Percentiles rank a stretch among this genome's conserved stretches.
These are phyloP conservation scores for Chrysoperla carnea DNA, from an alignment of 1,140 invertebrate species.

Conservation along the genomic window DNA sequence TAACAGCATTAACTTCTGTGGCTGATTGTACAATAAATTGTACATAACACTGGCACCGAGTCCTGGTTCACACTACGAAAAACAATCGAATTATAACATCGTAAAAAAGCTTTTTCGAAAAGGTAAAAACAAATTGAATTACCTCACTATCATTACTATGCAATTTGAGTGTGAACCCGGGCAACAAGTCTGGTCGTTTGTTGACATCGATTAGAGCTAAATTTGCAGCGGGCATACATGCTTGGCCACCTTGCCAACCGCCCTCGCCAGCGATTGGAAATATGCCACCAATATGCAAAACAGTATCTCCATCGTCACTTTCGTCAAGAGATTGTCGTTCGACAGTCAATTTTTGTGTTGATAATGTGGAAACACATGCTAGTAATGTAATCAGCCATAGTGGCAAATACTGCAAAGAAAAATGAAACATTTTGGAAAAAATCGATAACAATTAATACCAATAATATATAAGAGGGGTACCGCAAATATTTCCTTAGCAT, in stretches of 20 bases:
- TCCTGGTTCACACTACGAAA: constrained; percentile 88
- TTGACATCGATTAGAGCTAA: constrained; percentile 95
- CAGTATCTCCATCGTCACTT: constrained; percentile 35
- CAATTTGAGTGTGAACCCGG: constrained; percentile 78
- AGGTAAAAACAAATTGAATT: constrained; percentile 14
- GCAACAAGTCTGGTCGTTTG: constrained; percentile 68
- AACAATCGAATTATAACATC: constrained; percentile 3
- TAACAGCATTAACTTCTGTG: constrained; percentile 88
- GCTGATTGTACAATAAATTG: constrained; percentile 90
- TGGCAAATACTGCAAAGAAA: constrained; percentile 18
- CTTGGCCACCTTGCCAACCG: constrained; percentile 90
- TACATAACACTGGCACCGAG: constrained; percentile 96
- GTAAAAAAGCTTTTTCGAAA: neutral
- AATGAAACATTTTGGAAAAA: too few relatives aligned
- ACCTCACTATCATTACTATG: constrained; percentile 98
- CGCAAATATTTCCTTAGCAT: too few relatives aligned
- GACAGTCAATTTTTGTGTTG: neutral
- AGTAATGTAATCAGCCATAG: constrained; percentile 10
- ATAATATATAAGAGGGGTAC: too few relatives aligned
- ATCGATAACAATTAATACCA: too few relatives aligned
- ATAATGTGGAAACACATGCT: neutral
- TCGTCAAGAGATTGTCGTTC: neutral
- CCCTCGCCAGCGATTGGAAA: constrained; percentile 92
- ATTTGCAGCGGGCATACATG: constrained; percentile 86
- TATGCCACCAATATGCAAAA: constrained; percentile 91